phyloP scores from a whole-genome alignment of 1,140 invertebrate genomes.

The Pararge aegeria region DNA sequence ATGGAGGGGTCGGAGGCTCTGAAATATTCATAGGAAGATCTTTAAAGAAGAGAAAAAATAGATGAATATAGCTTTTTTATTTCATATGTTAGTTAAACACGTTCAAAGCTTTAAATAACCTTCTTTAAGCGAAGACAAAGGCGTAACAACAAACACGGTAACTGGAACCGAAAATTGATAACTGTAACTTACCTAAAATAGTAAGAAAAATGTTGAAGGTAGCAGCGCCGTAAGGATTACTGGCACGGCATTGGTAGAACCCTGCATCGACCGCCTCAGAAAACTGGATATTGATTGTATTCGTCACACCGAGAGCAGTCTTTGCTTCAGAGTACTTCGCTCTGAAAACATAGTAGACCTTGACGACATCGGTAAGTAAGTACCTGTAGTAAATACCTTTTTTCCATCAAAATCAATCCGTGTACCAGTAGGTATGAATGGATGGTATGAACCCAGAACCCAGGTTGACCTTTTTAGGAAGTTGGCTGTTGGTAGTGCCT shows the following conservation, averaged over 20 bases:
- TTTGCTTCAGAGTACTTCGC: slow-evolving; percentile 81
- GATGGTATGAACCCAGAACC: no score
- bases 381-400: no score
- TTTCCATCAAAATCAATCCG: no score
- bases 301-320: slow-evolving; percentile 80
- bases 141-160: no score
- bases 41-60: background rate
- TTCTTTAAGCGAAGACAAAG: no score
- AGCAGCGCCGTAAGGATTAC: slow-evolving; percentile 90
- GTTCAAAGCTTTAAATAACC: no score
- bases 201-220: slow-evolving; percentile 88
- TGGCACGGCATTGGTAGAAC: slow-evolving; percentile 90
- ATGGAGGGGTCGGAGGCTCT: slow-evolving; percentile 71
- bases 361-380: background rate
- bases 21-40: slow-evolving; percentile 6
- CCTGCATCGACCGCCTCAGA: slow-evolving; percentile 88
- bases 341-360: slow-evolving; percentile 52
- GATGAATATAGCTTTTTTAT: no score
- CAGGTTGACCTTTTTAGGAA: no score
- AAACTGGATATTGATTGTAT: slow-evolving; percentile 80
- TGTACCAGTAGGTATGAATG: no score
- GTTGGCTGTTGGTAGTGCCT: no score
- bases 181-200: slow-evolving; percentile 85
- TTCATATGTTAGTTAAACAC: no score
- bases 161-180: background rate